phyloP scores from a whole-genome alignment of 2,113 vertebrate species.

The Vanacampus margaritifer region DNA sequence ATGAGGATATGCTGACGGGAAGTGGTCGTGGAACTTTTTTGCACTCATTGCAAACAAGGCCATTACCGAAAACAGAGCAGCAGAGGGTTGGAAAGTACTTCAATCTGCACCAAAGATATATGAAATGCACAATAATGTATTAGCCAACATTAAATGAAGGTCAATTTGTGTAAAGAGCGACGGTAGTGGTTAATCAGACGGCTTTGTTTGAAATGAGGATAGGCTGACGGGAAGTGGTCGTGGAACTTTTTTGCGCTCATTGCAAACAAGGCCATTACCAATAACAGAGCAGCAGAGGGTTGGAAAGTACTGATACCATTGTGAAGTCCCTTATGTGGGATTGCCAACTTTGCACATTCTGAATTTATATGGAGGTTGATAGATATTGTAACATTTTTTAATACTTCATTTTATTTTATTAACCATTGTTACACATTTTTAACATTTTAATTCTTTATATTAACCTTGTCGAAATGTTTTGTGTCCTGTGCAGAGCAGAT shows the following conservation, averaged over 20 bases:
- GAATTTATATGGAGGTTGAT: too few species aligned
- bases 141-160: conserved; percentile 63
- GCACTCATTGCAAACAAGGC: conserved; percentile 54
- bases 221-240: conserved; percentile 35
- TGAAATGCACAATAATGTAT: conserved; percentile 59
- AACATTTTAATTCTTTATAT: too few species aligned
- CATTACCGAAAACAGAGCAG: conserved; percentile 38
- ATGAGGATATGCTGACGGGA: conserved; percentile 51
- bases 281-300: conserved; percentile 32
- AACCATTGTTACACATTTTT: too few species aligned
- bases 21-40: conserved; percentile 40
- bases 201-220: conserved; percentile 62
- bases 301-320: too few species aligned
- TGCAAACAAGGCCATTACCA: conserved; percentile 51
- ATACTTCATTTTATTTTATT: too few species aligned
- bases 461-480: too few species aligned
- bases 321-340: too few species aligned
- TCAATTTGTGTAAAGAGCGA: conserved; percentile 63
- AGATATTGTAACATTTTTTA: too few species aligned
- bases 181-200: conserved; percentile 60
- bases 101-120: conserved; percentile 68
- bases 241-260: conserved; percentile 49
- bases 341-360: too few species aligned
- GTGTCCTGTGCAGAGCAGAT: too few species aligned
- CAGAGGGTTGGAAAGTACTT: too few species aligned